Evolutionary conservation across 2,888 invertebrate species (phyloP).

Genomic region (Erebia epiphron): DNA sequence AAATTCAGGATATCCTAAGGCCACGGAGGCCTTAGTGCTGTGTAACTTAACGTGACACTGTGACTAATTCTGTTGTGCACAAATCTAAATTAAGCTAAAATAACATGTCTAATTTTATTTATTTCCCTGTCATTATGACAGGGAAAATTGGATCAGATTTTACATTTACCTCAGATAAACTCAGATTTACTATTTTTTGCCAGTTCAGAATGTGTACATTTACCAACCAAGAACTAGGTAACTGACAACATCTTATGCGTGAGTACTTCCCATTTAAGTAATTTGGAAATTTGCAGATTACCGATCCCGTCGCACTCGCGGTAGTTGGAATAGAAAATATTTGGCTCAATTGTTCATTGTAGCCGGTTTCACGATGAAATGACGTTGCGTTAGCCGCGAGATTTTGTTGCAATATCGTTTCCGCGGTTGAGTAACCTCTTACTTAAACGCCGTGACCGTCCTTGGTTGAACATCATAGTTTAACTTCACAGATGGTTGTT

Average conservation of each 20-base stretch:
- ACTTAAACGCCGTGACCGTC: slow-evolving; percentile 35
- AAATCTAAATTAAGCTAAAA: too few relatives aligned
- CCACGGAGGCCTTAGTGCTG: neutral
- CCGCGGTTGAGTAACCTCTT: slow-evolving; percentile 40
- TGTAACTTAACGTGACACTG: too few relatives aligned
- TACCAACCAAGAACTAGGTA: too few relatives aligned
- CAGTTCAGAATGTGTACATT: too few relatives aligned
- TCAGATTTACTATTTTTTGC: too few relatives aligned
- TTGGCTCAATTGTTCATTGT: slow-evolving; percentile 7
- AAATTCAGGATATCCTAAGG: neutral
- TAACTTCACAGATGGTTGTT: slow-evolving; percentile 8
- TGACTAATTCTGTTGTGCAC: too few relatives aligned
- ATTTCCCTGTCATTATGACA: too few relatives aligned
- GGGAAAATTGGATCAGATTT: too few relatives aligned
- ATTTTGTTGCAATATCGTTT: slow-evolving; percentile 35
- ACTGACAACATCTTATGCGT: too few relatives aligned
- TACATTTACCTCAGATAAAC: too few relatives aligned
- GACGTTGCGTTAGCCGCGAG: slow-evolving; percentile 29
- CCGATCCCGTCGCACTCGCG: neutral
- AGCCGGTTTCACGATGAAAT: neutral
- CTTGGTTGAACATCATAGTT: slow-evolving; percentile 33
- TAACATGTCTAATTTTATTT: too few relatives aligned
- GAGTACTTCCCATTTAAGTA: too few relatives aligned
- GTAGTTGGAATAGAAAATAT: slow-evolving; percentile 8
- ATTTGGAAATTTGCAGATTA: neutral